Evolutionary conservation across 2,797 vertebrate genomes (phyloP), one percentile per base, ranked within the genome.

Genomic region (Harpagifer antarcticus): DNA sequence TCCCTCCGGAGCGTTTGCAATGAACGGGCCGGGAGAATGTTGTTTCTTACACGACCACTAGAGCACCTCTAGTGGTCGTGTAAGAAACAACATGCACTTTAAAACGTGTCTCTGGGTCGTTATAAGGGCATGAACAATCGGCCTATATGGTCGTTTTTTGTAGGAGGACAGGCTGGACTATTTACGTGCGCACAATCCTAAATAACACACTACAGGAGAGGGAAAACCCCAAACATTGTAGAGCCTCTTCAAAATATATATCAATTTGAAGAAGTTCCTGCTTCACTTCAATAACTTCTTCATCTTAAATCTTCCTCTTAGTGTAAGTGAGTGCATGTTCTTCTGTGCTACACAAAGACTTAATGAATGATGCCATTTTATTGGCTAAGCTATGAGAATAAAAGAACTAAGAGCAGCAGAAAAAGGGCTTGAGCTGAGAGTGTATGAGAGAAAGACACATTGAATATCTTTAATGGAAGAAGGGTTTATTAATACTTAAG

Each of bases 301-400:
- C 78, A 76, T 17, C 55, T 12, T 85, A 75, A 81, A 83, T 87
- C 64, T 66, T 68, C 14, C 33, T 68, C 58, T 68, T 73, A 63
- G 5, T 67, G 49, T 48, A 73, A 44, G 44, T n/a, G 16, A 69
- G 68, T 65, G 37, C 78, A 66, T 14, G 19, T 70, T 70, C 50
- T 23, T 50, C 23, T 67, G 54, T 31, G 73, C 58, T 63, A 80
- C 81, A 85, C 53, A 61, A 73, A 59, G 61, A 65, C 73, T 82
- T 86, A 81, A 81, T 87, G 64, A 78, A 71, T 80, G 74, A 63
- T 70, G 59, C 17, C 63, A 66, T 78, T 81, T 83, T 83, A 88
- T 60, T 87, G 78, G 80, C 78, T 65, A 11, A 68, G 37, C 54
- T 59, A 61, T 53, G 68, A 65, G 56, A 62, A 42, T 14, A 44